Conservation (phyloP, 2,113 vertebrate genomes). For the Catharus minimus region DNA sequence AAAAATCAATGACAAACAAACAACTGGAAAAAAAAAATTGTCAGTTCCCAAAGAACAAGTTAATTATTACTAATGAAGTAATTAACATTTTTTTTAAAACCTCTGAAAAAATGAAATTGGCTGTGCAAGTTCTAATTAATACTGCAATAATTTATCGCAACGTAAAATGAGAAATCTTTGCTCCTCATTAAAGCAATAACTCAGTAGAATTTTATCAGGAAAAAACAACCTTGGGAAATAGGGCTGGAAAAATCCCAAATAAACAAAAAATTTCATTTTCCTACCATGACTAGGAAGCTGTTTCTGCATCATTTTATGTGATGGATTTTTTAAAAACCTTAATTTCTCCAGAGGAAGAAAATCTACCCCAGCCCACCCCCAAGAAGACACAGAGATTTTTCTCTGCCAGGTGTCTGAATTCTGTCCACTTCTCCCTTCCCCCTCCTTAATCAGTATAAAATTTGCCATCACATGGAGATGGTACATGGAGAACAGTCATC, state of each 20-base stretch:
- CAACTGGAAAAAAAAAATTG: not conserved
- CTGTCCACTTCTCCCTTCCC: not conserved
- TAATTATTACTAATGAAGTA: conserved; percentile 28
- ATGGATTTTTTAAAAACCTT: not conserved
- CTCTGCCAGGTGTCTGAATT: not conserved
- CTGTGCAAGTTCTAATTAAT: conserved; percentile 29
- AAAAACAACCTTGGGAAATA: not conserved
- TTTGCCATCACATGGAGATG: not conserved
- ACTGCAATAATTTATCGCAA: conserved; percentile 1
- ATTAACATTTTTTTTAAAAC: not conserved
- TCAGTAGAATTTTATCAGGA: not conserved
- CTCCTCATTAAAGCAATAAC: conserved; percentile 1
- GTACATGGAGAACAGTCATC: not conserved
- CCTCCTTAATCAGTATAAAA: not conserved
- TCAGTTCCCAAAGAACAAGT: not conserved
- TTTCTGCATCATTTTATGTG: not conserved
- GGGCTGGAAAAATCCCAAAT: not conserved
- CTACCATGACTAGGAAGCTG: not conserved
- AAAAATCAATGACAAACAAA: not conserved
- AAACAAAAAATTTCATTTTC: not conserved
- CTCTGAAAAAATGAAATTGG: not conserved
- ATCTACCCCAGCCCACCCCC: not conserved
- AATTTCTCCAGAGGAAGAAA: not conserved
- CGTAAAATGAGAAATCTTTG: not conserved
- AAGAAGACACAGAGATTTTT: not conserved